Evolutionary conservation across 92 coral and sea anemone species (phyloP), one percentile per base, ranked within the genome.

Genomic region (Meandrina meandrites): DNA sequence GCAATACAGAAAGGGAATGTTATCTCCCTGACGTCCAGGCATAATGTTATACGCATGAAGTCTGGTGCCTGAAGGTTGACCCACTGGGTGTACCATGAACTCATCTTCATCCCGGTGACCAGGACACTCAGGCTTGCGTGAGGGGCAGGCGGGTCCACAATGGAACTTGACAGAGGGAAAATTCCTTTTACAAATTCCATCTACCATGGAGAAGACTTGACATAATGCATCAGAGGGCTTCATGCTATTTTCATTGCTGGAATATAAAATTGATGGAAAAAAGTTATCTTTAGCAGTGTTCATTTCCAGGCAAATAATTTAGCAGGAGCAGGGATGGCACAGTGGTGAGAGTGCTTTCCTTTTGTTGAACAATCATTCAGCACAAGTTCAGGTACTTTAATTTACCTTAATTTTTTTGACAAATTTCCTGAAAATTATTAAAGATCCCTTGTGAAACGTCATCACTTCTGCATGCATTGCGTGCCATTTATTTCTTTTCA

Each of bases 61-160:
- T 67, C 88, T 84, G 47, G 67, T 30, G 31, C 24, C 21, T 0
- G 36, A 75, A 11, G 57, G 72, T 69, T 64, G 76, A 60, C 86
- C 83, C 73, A 48, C 51, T 57, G 70, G 35, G 57, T 30, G 58
- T 34, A 80, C 48, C 73, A 42, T 32, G 21, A n/a, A 22, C 21
- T 54, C 45, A 67, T 36, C 34, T 37, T 78, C 83, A 72, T 54
- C 83, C 36, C 69, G 88, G 34, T 77, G 80, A 13, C 93, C 93
- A 37, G 89, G 91, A 62, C 93, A 91, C 76, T n/a, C n/a, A n/a
- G n/a, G n/a, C n/a, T 78, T 47, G 8, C 40, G 79, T 17, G 89
- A 91, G 16, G 91, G 88, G 30, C 93, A 91, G 35, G 80, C 91
- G 19, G 93, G 93, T 28, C 93, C 91, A 91, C 93, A 91, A n/a